These are phyloP conservation scores for Salticus scenicus DNA, from an alignment of 2,888 invertebrate species.

Conservation along the genomic window DNA sequence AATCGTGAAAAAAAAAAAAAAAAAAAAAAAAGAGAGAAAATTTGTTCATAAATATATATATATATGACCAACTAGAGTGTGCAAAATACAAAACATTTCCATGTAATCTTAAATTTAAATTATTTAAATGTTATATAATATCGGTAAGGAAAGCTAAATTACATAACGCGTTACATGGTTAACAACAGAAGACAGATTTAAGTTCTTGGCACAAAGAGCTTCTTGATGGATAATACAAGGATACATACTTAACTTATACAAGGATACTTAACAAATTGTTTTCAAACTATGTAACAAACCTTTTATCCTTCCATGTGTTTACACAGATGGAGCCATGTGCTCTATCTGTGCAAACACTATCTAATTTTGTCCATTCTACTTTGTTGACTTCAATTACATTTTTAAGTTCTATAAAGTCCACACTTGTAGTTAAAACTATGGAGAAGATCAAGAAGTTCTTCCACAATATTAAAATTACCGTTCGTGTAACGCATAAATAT, in stretches of 20 bases:
- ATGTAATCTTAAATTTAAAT: too few relatives aligned
- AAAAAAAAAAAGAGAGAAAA: not conserved
- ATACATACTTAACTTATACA: not conserved
- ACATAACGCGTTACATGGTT: too few relatives aligned
- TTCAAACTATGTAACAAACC: not conserved
- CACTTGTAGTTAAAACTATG: not conserved
- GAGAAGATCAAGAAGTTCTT: not conserved
- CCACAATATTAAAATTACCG: too few relatives aligned
- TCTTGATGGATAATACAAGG: not conserved
- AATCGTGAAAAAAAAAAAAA: too few relatives aligned
- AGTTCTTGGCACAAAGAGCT: constrained; percentile 9
- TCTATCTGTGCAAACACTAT: not conserved
- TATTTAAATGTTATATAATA: too few relatives aligned
- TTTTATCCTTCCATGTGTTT: not conserved
- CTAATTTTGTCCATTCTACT: too few relatives aligned
- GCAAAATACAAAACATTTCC: too few relatives aligned
- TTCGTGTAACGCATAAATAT: not conserved
- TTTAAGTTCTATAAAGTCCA: too few relatives aligned
- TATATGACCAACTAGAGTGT: too few relatives aligned
- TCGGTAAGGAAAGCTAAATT: too few relatives aligned
- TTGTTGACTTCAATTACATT: too few relatives aligned
- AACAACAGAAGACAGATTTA: not conserved
- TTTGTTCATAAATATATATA: not conserved
- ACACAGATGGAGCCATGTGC: not conserved
- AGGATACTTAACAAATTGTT: not conserved